These are phyloP conservation scores for Pyrrhia umbra DNA, from an alignment of 2,888 invertebrate genomes.

Conservation along the genomic window DNA sequence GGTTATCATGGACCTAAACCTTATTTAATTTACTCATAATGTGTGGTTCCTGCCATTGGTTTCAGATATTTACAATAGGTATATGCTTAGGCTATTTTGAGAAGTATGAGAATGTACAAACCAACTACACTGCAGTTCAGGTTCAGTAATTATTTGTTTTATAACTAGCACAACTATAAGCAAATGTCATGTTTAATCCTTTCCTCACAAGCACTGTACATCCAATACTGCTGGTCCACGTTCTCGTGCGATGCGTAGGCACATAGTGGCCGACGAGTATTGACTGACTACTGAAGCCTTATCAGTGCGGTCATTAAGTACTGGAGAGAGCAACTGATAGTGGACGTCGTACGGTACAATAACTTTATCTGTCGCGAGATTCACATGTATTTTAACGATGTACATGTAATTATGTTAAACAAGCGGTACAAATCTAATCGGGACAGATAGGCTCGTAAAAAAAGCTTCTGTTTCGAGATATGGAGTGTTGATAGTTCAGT, in stretches of 20 bases:
- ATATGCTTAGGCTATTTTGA: no score
- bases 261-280: constrained; percentile 51
- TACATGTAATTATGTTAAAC: constrained; percentile 39
- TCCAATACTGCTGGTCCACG: constrained; percentile 9
- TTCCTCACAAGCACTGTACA: constrained; percentile 16
- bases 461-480: constrained; percentile 31
- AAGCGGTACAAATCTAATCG: constrained; percentile 36
- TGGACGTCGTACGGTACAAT: constrained; percentile 43
- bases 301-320: constrained; percentile 70
- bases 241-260: constrained; percentile 31
- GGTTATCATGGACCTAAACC: no score
- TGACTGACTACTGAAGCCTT: constrained; percentile 68
- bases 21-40: no score
- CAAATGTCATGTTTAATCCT: constrained; percentile 21
- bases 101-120: no score
- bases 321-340: constrained; percentile 71
- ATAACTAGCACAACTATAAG: background rate
- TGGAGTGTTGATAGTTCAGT: constrained; percentile 32
- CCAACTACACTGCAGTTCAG: no score
- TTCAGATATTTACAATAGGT: no score
- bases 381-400: constrained; percentile 47
- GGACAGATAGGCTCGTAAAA: constrained; percentile 26
- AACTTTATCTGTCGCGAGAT: constrained; percentile 62
- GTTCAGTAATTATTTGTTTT: background rate
- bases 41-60: no score